Conservation (phyloP, 2,113 vertebrate species). For the Vidua chalybeata region DNA sequence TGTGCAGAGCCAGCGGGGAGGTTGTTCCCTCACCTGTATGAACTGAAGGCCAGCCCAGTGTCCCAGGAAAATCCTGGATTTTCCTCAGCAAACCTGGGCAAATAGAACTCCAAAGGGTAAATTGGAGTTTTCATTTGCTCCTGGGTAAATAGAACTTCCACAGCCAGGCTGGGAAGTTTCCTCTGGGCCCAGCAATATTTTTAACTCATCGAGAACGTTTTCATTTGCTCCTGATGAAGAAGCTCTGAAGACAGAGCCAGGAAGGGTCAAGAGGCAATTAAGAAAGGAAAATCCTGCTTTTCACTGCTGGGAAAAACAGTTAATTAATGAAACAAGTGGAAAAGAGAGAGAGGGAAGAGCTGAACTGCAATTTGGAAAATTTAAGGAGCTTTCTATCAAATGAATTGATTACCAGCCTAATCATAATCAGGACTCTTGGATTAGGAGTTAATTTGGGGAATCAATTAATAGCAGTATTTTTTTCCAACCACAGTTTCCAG, state of each 20-base stretch:
- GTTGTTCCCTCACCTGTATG: background rate
- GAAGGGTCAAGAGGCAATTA: conserved; percentile 66
- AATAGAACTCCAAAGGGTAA: background rate
- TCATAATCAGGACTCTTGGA: conserved; percentile 63
- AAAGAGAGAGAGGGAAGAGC: conserved; percentile 39
- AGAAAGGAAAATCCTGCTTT: conserved; percentile 59
- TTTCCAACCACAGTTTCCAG: conserved; percentile 34
- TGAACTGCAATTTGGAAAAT: conserved; percentile 53
- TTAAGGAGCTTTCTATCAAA: conserved; percentile 64
- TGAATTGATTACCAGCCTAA: conserved; percentile 70
- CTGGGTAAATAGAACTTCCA: background rate
- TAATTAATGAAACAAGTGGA: conserved; percentile 61
- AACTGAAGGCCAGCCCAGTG: background rate
- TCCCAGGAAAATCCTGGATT: background rate
- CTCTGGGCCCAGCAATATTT: conserved; percentile 45
- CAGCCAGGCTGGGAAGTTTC: background rate
- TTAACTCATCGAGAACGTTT: conserved; percentile 56
- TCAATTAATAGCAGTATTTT: conserved; percentile 68
- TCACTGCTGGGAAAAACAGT: conserved; percentile 54
- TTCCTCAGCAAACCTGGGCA: background rate
- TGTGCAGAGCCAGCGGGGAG: background rate
- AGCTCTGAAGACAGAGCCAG: conserved; percentile 47
- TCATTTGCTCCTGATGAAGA: conserved; percentile 60
- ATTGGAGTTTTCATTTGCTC: background rate
- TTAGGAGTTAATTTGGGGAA: conserved; percentile 70